Evolutionary conservation across 2,113 vertebrate species (phyloP), one percentile per base, ranked within the genome.

Genomic region (Tachysurus vachellii): DNA sequence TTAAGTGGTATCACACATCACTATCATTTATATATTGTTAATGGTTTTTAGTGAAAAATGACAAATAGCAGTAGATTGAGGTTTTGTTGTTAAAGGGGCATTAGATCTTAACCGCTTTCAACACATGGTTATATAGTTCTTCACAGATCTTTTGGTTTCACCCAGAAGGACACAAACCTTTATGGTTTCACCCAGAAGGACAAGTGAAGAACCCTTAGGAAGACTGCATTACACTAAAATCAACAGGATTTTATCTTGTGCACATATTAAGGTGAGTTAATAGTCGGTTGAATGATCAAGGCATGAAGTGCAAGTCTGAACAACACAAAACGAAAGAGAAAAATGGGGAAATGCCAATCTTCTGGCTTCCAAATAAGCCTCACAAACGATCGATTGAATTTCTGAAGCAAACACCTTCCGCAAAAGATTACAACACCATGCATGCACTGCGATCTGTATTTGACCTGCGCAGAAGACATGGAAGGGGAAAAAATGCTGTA

Each of bases 361-460:
- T 92, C 92, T 93, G 92, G 90, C 91, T 89, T 89, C 83, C 86
- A 92, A 92, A 93, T 91, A 89, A 93, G 91, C 83, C 84, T 87
- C 91, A 92, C 93, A 93, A 95, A 94, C 87, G 91, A 89, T 92
- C 80, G 90, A 91, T 92, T 93, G 88, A 91, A 94, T 94, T 90
- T 80, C 79, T 84, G 47, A 89, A 44, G 83, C 92, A 93, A 93
- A 90, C 89, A 88, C 89, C 91, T 91, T 93, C 91, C 88, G 86
- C 85, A 79, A 66, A 88, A 54, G 71, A 89, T 93, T 92, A 89
- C 87, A 82, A 91, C 90, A 91, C 57, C 91, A 90, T 90, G 86
- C 53, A 77, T 89, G 85, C 90, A 90, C 90, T 88, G 89, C 89
- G 93, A 92, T 93, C 90, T 84, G 91, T 87, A 91, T 91, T 91